Conservation (phyloP, 2,888 invertebrate genomes). For the Iphiclides podalirius region DNA sequence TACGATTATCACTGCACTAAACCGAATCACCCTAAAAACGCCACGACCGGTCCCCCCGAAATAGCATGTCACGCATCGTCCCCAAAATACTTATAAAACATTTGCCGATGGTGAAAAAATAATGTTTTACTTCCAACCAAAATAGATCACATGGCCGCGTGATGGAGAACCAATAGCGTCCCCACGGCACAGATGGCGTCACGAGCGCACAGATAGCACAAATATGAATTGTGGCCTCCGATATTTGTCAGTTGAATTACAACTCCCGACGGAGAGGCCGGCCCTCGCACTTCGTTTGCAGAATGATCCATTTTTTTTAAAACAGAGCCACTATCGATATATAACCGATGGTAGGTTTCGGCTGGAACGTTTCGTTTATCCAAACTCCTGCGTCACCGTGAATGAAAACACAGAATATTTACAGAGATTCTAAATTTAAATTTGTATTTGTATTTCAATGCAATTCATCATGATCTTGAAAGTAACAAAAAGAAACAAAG, state of each 20-base stretch:
- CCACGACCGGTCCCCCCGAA: conserved; percentile 41
- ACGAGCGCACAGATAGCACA: conserved; percentile 74
- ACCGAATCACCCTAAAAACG: conserved; percentile 44
- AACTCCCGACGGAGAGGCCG: conserved; percentile 68
- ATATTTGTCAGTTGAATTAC: conserved; percentile 81
- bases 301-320: conserved; percentile 63
- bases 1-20: conserved; percentile 45
- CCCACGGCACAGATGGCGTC: conserved; percentile 77
- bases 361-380: conserved; percentile 12
- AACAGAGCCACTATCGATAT: conserved; percentile 40
- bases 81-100: conserved; percentile 74
- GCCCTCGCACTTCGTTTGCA: conserved; percentile 70
- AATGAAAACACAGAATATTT: conserved; percentile 19
- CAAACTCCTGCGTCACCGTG: conserved; percentile 2
- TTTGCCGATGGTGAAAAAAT: conserved; percentile 71
- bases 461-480: conserved; percentile 3
- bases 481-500: conserved; percentile 3
- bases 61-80: conserved; percentile 65
- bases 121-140: conserved; percentile 76
- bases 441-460: conserved; percentile 11
- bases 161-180: conserved; percentile 78
- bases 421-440: conserved; percentile 15
- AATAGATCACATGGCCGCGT: conserved; percentile 75
- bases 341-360: conserved; percentile 1
- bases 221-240: conserved; percentile 78